Conservation (phyloP, 2,888 invertebrate species). For the Miltochrista miniata region DNA sequence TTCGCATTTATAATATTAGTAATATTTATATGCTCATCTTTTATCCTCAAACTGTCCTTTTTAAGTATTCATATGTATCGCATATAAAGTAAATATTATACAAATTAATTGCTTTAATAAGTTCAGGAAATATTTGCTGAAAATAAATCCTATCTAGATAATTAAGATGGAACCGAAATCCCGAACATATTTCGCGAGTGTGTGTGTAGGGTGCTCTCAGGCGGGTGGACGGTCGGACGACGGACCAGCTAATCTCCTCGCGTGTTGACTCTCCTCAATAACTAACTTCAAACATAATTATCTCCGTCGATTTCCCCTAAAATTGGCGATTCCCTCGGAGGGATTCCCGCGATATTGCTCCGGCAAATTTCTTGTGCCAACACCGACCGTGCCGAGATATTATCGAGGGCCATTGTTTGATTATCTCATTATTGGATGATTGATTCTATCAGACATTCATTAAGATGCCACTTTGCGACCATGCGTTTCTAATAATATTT, state of each 20-base stretch:
- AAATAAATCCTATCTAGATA: constrained; percentile 23
- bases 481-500: constrained; percentile 28
- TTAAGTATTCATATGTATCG: too few species aligned
- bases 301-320: constrained; percentile 79
- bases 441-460: constrained; percentile 71
- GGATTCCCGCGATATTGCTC: constrained; percentile 69
- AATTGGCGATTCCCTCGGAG: constrained; percentile 75
- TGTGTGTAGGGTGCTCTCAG: constrained; percentile 12
- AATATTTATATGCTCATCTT: too few species aligned
- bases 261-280: constrained; percentile 78
- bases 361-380: constrained; percentile 81
- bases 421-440: constrained; percentile 78
- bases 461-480: constrained; percentile 44
- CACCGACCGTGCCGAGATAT: constrained; percentile 64
- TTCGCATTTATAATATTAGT: too few species aligned
- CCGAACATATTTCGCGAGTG: constrained; percentile 5
- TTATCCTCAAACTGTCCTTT: too few species aligned
- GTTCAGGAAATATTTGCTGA: constrained; percentile 8
- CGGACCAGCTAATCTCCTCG: constrained; percentile 58
- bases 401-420: constrained; percentile 79
- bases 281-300: constrained; percentile 84
- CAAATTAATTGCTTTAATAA: not conserved
- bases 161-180: constrained; percentile 24
- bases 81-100: too few species aligned
- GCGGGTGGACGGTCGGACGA: not conserved